A percentile compares a stretch with the other conserved stretches of the same genome.
phyloP scores from a whole-genome alignment of 2,113 vertebrate species.

The Nicator chloris region DNA sequence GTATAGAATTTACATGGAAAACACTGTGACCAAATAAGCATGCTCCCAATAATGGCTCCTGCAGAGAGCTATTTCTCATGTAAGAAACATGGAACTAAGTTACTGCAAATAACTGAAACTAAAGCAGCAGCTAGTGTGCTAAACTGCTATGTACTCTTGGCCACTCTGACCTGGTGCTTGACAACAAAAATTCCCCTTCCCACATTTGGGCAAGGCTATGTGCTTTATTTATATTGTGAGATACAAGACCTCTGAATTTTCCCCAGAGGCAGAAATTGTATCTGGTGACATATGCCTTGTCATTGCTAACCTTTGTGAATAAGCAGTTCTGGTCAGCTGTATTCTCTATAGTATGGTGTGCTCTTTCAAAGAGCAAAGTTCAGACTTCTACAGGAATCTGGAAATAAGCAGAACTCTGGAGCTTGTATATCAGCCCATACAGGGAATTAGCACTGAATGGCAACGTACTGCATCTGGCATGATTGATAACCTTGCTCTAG shows the following conservation, averaged over 20 bases:
- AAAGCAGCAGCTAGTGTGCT: not conserved
- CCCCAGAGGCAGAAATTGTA: conserved; percentile 5
- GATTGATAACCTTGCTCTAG: not conserved
- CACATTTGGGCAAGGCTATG: not conserved
- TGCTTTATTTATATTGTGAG: conserved; percentile 36
- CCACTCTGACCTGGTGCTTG: not conserved
- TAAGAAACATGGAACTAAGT: not conserved
- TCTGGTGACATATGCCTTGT: conserved; percentile 22
- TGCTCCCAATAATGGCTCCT: not conserved
- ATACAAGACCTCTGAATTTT: conserved; percentile 3
- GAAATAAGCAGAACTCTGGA: not conserved
- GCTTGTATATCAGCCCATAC: not conserved
- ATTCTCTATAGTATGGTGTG: not conserved
- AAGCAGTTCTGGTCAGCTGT: conserved; percentile 30
- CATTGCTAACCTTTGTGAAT: conserved; percentile 34
- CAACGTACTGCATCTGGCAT: not conserved
- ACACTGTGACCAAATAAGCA: not conserved
- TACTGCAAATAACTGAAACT: not conserved
- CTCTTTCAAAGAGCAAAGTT: conserved; percentile 46
- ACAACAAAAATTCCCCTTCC: not conserved
- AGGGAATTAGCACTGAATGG: not conserved
- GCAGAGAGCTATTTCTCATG: not conserved
- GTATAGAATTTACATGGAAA: not conserved
- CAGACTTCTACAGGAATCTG: not conserved
- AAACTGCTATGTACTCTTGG: not conserved